Evolutionary conservation across 2,797 vertebrate species (phyloP).

Genomic region (Craterocephalus amniculus): DNA sequence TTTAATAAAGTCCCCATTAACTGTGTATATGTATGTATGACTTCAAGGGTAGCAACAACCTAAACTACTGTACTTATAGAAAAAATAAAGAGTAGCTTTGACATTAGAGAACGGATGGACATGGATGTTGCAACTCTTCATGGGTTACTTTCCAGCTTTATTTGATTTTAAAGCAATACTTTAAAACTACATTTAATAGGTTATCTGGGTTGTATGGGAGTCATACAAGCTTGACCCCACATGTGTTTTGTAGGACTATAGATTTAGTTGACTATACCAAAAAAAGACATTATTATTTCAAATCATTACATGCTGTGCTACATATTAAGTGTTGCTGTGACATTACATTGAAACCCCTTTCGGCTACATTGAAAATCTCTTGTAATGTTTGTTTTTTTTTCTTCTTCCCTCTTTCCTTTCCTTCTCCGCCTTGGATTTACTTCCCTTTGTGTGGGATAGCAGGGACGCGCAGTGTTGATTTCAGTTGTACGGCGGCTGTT

Average conservation of each 20-base stretch:
- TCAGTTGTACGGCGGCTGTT: slow-evolving; percentile 77
- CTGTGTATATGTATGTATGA: neutral
- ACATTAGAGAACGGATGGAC: neutral
- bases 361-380: slow-evolving; percentile 67
- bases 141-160: slow-evolving; percentile 1
- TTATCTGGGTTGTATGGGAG: slow-evolving; percentile 27
- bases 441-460: slow-evolving; percentile 74
- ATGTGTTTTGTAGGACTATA: slow-evolving; percentile 45
- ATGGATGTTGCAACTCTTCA: neutral
- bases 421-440: slow-evolving; percentile 74
- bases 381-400: slow-evolving; percentile 75
- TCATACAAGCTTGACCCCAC: slow-evolving; percentile 33
- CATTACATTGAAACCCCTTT: slow-evolving; percentile 82
- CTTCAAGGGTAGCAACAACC: neutral
- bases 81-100: neutral
- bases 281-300: slow-evolving; percentile 69
- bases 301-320: slow-evolving; percentile 66
- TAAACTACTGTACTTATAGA: neutral
- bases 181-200: slow-evolving; percentile 12
- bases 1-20: neutral
- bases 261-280: slow-evolving; percentile 50
- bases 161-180: slow-evolving; percentile 4
- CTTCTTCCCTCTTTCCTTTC: slow-evolving; percentile 39
- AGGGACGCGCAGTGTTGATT: slow-evolving; percentile 76
- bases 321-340: slow-evolving; percentile 71